Percentiles rank a stretch among this genome's conserved stretches.
Evolutionary conservation across 2,888 invertebrate genomes (phyloP).

Genomic region (Epirrhoe tristata): DNA sequence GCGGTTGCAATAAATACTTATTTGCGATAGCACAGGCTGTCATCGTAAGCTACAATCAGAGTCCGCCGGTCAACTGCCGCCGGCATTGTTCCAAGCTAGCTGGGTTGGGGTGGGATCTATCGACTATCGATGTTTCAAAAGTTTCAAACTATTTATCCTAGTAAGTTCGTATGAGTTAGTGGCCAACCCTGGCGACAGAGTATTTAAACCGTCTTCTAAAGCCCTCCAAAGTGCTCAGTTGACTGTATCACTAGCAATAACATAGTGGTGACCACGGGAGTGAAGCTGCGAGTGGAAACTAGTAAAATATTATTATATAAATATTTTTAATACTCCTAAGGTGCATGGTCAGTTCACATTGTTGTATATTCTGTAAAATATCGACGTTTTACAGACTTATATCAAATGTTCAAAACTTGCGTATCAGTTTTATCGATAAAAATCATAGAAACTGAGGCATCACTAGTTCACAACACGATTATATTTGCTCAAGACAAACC

Average conservation of each 20-base stretch:
- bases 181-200: too few species aligned
- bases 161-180: too few species aligned
- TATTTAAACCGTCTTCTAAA: too few species aligned
- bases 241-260: too few species aligned
- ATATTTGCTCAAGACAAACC: conserved; percentile 45
- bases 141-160: neutral
- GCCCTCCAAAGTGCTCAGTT: too few species aligned
- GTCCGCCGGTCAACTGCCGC: conserved; percentile 64
- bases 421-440: conserved; percentile 49
- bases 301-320: too few species aligned
- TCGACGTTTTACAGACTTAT: too few species aligned
- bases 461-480: conserved; percentile 38
- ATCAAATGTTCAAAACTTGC: neutral
- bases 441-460: conserved; percentile 45
- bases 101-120: conserved; percentile 17
- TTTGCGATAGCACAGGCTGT: conserved; percentile 78
- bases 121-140: conserved; percentile 25
- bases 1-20: conserved; percentile 80
- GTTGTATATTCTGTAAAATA: too few species aligned
- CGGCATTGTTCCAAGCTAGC: conserved; percentile 72
- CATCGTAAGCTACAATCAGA: conserved; percentile 83
- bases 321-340: too few species aligned
- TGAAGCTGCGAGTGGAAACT: too few species aligned
- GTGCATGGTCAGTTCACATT: too few species aligned
- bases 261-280: too few species aligned